Evolutionary conservation across 92 coral and sea anemone genomes (phyloP).

Genomic region (Parazoanthus darwini): DNA sequence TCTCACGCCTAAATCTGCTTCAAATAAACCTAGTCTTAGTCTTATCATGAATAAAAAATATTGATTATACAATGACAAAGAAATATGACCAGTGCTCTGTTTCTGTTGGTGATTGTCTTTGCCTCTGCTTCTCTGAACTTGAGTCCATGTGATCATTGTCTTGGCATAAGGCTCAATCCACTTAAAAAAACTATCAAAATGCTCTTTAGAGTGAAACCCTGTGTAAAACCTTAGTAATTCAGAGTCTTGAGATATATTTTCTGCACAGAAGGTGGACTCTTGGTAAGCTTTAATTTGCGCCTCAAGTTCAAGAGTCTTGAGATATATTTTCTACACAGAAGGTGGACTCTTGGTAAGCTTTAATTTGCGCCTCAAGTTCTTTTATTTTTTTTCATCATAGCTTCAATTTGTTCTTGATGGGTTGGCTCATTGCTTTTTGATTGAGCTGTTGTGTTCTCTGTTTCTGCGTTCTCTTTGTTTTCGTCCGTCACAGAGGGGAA

Average conservation of each 20-base stretch:
- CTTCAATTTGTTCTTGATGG: slow-evolving; percentile 41
- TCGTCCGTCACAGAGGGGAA: slow-evolving; percentile 25
- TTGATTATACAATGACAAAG: slow-evolving; percentile 28
- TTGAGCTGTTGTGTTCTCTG: slow-evolving; percentile 28
- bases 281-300: slow-evolving; percentile 26
- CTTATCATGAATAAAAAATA: slow-evolving; percentile 13
- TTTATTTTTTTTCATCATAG: slow-evolving; percentile 33
- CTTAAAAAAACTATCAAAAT: slow-evolving; percentile 42
- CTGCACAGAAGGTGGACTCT: slow-evolving; percentile 45
- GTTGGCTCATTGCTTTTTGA: slow-evolving; percentile 22
- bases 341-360: slow-evolving; percentile 29
- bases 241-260: slow-evolving; percentile 48
- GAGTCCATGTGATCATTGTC: slow-evolving; percentile 47
- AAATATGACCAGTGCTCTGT: slow-evolving; percentile 41
- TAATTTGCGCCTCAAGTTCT: slow-evolving; percentile 42
- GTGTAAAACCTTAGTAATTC: slow-evolving; percentile 50
- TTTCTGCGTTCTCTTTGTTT: slow-evolving; percentile 26
- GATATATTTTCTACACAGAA: slow-evolving; percentile 50
- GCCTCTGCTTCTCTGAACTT: slow-evolving; percentile 40
- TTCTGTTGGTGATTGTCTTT: slow-evolving; percentile 43
- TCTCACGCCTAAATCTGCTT: slow-evolving; percentile 17
- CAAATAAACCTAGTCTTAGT: slow-evolving; percentile 11
- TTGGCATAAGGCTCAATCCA: slow-evolving; percentile 55
- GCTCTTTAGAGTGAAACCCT: slow-evolving; percentile 46
- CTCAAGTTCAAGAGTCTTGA: slow-evolving; percentile 47